Evolutionary conservation across 1,140 invertebrate species (phyloP).

Genomic region (Agrypnia vestita): DNA sequence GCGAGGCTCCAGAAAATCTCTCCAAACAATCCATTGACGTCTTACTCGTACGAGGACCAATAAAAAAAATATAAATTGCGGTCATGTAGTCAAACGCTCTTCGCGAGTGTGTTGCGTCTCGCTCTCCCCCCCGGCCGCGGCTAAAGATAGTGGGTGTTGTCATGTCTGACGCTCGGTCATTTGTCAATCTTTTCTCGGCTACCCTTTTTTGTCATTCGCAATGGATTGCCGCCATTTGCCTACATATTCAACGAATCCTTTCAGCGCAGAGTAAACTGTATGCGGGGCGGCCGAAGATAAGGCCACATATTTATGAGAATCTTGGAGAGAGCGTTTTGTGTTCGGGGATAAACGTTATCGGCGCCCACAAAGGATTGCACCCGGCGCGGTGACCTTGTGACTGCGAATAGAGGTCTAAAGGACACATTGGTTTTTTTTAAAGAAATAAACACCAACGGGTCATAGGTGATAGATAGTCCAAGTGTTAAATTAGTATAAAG

Average conservation of each 20-base stretch:
- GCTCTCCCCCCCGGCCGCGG: neutral
- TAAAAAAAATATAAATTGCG: too few species aligned
- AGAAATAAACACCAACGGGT: too few species aligned
- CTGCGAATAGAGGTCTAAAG: constrained; percentile 28
- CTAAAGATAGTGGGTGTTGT: constrained; percentile 4
- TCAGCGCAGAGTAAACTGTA: constrained; percentile 58
- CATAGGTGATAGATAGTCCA: too few species aligned
- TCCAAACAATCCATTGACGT: too few species aligned
- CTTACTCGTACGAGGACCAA: too few species aligned
- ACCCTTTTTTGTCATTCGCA: constrained; percentile 60
- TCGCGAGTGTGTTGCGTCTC: constrained; percentile 17
- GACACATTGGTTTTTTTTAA: too few species aligned
- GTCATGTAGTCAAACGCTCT: neutral
- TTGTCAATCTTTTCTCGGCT: constrained; percentile 59
- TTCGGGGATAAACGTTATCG: constrained; percentile 56
- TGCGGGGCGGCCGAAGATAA: constrained; percentile 53
- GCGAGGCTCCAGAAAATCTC: too few species aligned
- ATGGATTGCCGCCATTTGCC: constrained; percentile 61
- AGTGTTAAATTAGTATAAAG: too few species aligned
- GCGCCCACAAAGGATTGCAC: constrained; percentile 39
- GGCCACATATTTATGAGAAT: constrained; percentile 60
- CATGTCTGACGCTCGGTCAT: constrained; percentile 44
- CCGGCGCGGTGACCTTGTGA: neutral
- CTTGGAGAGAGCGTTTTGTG: constrained; percentile 55
- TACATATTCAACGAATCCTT: constrained; percentile 61